Evolutionary conservation across 2,888 invertebrate species (phyloP), one percentile per base, ranked within the genome.

Genomic region (Pseudococcus longispinus): DNA sequence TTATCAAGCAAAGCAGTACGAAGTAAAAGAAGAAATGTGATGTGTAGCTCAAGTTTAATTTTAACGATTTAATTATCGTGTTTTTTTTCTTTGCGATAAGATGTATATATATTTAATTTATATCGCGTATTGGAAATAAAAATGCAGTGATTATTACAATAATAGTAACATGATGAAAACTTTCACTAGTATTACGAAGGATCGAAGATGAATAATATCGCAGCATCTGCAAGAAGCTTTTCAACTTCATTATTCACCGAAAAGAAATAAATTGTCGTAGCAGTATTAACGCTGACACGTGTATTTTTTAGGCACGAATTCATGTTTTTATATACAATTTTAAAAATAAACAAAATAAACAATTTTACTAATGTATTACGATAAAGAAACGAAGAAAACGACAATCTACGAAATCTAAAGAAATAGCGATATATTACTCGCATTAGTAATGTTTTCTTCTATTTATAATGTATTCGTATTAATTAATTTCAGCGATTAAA

Each of bases 21-120:
- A 77, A 77, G 77, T 77, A 77, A 77, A 77, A 37, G n/a, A 77
- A 37, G 26, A 77, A 26, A n/a, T 77, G 77, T 77, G 77, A 77
- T 77, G 77, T 32, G 77, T 77, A 77, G 77, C 37, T 77, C 0
- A 77, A 77, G 77, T 77, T 77, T 77, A 77, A 77, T 77, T 32
- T 77, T 29, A 29, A 74, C 18, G 70, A 77, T n/a, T n/a, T n/a
- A n/a, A n/a, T n/a, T 77, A 32, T 37, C 18, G 15, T 77, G 37
- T 70, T 29, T 70, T 70, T 70, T 70, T 70, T 70, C 70, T 77
- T 65, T 26, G n/a, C 37, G 77, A 37, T 77, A 77, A 77, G 37
- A 77, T 77, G 77, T 77, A 77, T 13, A 77, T 77, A 37, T 23
- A 23, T 70, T 29, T 70, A 15, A 70, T 70, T 11, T 26, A 55